Percentiles rank a stretch among this genome's conserved stretches.
Evolutionary conservation across 2,888 invertebrate genomes (phyloP).

Genomic region (Temnothorax ravouxi): DNA sequence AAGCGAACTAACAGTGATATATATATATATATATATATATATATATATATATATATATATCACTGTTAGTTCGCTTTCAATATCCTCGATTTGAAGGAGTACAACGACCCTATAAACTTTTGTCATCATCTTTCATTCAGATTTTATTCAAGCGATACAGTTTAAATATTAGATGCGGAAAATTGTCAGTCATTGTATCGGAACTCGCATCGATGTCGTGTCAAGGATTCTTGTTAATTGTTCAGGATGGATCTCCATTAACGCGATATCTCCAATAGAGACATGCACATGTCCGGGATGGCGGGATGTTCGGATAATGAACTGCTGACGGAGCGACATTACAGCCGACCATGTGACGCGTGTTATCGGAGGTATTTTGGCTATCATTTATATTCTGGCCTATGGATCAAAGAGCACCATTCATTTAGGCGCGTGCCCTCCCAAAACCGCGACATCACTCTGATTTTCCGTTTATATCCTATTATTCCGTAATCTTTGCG

Average conservation of each 20-base stretch:
- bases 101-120: neutral
- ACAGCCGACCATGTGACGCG: conserved; percentile 3
- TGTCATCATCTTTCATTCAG: too few relatives aligned
- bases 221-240: conserved; percentile 32
- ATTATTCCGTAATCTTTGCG: neutral
- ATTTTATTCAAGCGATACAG: neutral
- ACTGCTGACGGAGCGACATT: conserved; percentile 37
- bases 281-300: conserved; percentile 38
- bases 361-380: conserved; percentile 28
- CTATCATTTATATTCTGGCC: conserved; percentile 40
- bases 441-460: neutral
- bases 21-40: too few relatives aligned
- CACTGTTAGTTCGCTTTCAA: neutral
- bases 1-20: too few relatives aligned
- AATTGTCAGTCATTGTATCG: neutral
- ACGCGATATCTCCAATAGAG: conserved; percentile 28
- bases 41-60: neutral
- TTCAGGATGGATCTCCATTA: conserved; percentile 43
- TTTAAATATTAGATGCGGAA: neutral
- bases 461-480: neutral
- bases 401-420: conserved; percentile 33
- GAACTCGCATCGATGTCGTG: conserved; percentile 1
- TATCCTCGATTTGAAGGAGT: neutral
- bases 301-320: conserved; percentile 46
- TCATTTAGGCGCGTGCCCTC: neutral